Percentiles rank a stretch among this genome's conserved stretches.
Evolutionary conservation across 2,888 invertebrate species (phyloP).

Genomic region (Idaea aversata): DNA sequence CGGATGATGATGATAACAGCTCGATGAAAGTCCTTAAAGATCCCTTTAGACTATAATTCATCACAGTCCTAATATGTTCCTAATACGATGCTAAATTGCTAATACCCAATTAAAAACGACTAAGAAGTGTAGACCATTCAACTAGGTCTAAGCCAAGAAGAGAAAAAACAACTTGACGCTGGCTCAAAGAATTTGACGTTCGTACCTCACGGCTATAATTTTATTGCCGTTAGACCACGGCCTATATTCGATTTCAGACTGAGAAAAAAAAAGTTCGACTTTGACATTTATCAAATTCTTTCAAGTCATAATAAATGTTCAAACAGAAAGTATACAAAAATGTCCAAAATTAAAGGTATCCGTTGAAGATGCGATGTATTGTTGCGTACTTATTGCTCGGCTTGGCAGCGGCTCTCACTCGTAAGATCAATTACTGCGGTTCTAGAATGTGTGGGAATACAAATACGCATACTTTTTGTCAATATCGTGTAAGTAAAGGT

Average conservation of each 20-base stretch:
- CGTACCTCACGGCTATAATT: no score
- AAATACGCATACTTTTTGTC: conserved; percentile 62
- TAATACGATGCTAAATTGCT: no score
- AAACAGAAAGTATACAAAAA: conserved; percentile 31
- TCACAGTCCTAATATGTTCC: not conserved
- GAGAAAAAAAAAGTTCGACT: not conserved
- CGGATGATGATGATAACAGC: no score
- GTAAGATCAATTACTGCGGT: conserved; percentile 58
- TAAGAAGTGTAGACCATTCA: no score
- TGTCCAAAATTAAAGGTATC: conserved; percentile 43
- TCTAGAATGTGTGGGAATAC: conserved; percentile 59
- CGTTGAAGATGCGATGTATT: conserved; percentile 41
- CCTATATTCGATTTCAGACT: not conserved
- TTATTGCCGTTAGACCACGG: not conserved
- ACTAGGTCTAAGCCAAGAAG: no score
- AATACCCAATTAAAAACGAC: not conserved
- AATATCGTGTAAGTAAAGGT: conserved; percentile 50
- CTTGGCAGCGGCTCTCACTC: conserved; percentile 14
- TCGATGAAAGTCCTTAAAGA: no score
- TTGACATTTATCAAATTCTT: not conserved
- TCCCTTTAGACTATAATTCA: no score
- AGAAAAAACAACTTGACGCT: no score
- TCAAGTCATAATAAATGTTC: conserved; percentile 4
- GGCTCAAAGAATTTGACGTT: no score
- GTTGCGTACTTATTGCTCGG: conserved; percentile 25